Percentiles rank a stretch among this genome's conserved stretches.
Evolutionary conservation across 1,140 invertebrate genomes (phyloP).

Genomic region (Drosophila watanabei): DNA sequence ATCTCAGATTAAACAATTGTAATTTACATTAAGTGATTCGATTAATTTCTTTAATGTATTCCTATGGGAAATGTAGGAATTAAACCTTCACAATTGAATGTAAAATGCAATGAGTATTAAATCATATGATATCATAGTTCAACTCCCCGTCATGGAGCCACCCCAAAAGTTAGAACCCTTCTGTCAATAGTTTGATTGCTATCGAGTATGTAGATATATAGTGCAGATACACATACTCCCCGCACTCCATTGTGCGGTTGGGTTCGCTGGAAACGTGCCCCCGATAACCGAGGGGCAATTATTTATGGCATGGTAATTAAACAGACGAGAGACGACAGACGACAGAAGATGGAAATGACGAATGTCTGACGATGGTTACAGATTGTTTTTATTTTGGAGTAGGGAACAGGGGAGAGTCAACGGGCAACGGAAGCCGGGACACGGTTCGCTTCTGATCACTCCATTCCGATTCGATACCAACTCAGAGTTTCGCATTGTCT

Average conservation of each 20-base stretch:
- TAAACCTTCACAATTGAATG: background rate
- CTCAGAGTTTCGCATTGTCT: constrained; percentile 19
- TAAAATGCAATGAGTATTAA: background rate
- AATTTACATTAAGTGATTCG: background rate
- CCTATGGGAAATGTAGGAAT: background rate
- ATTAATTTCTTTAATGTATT: background rate
- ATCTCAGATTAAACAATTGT: background rate
- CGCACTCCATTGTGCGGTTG: constrained; percentile 15
- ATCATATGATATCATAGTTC: background rate
- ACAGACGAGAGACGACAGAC: constrained; percentile 20
- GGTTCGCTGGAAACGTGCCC: constrained; percentile 35
- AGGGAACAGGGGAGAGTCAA: constrained; percentile 5
- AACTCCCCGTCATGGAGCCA: background rate
- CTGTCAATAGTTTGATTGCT: constrained; percentile 19
- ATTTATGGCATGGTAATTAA: constrained; percentile 76
- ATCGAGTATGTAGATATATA: constrained; percentile 31
- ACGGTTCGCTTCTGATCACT: constrained; percentile 62
- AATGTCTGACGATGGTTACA: constrained; percentile 24
- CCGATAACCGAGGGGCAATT: constrained; percentile 63
- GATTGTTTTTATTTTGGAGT: constrained; percentile 11
- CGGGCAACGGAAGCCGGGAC: constrained; percentile 46
- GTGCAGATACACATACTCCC: constrained; percentile 29
- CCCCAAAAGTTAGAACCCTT: background rate
- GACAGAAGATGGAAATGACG: constrained; percentile 47
- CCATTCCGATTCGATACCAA: constrained; percentile 49